Base-by-base conservation (phyloP, 1,140 invertebrate genomes). In the Rhizoglyphus robini region DNA sequence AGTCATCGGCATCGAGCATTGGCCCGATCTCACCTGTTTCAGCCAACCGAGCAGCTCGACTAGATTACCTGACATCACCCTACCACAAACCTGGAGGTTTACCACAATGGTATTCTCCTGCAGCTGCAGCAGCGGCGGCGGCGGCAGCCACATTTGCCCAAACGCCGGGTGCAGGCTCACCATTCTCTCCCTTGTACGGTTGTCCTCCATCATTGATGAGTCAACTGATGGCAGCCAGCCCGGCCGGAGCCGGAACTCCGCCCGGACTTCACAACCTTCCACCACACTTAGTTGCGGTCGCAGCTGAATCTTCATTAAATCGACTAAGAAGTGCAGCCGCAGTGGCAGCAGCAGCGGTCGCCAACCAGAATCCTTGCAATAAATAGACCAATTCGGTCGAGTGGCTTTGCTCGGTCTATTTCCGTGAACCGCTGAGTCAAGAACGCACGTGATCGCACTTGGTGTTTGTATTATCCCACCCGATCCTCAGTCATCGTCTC, bases 251-350 rank as follows among this genome's bases (percentile, higher is more conserved):
- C 5, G 66, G 54, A 23, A 29, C 64, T 23, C 29, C 65, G 2
- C 30, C 64, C 11, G 66, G 58, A 8, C 46, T 8, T 4, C 60
- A 20, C 63, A 63, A 54, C 62, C 34, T 64, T 65, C 67, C 20
- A 65, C 66, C n/a, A 65, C 69, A 20, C 68, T 27, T 63, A 5
- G 29, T 36, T 4, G 61, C 64, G 3, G 63, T 49, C 8, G 64
- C 68, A n/a, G 54, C 63, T 11, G 67, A 66, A 8, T 68, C 67
- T 0, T 68, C 67, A 4, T 46, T 70, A n/a, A 68, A 68, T 49
- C 54, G 67, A 57, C 48, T 70, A 64, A 51, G 69, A 48, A 68
- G 65, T 63, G 69, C 70, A 31, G 67, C 69, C 1, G 68, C 69
- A 29, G 68, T 65, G 4, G 67, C 67, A 51, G 66, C 69, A 2